Conservation (phyloP, 2,888 invertebrate species). For the Atethmia centrago region DNA sequence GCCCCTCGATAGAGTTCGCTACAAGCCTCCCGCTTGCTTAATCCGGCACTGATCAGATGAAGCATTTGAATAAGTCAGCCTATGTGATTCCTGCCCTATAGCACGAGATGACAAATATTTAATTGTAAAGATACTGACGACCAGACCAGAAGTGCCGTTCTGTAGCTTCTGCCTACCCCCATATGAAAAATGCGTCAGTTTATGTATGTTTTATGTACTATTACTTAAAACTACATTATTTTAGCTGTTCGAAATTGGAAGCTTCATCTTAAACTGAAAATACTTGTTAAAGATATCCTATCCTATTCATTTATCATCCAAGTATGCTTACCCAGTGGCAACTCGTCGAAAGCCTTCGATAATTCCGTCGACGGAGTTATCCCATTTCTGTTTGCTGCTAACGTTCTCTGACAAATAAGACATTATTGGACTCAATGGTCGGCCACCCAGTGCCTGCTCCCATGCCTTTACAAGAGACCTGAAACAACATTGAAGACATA, state of each 20-base stretch:
- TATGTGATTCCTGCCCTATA: background rate
- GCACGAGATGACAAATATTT: background rate
- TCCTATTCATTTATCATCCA: too few species aligned
- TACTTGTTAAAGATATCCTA: too few species aligned
- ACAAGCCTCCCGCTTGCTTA: too few species aligned
- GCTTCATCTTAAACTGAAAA: background rate
- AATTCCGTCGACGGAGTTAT: slow-evolving; percentile 88
- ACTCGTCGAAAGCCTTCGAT: slow-evolving; percentile 91
- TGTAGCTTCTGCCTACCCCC: too few species aligned
- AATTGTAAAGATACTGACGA: background rate
- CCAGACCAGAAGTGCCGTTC: too few species aligned
- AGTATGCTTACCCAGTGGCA: slow-evolving; percentile 89
- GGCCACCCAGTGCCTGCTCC: slow-evolving; percentile 91
- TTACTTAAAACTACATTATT: background rate
- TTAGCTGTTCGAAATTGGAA: background rate
- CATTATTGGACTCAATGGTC: slow-evolving; percentile 92
- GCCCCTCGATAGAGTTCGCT: too few species aligned
- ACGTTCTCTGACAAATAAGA: slow-evolving; percentile 77
- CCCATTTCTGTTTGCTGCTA: slow-evolving; percentile 72
- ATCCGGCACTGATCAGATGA: too few species aligned
- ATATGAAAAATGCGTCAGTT: too few species aligned
- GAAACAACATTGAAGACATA: slow-evolving; percentile 18
- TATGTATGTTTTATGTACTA: too few species aligned
- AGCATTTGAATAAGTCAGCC: background rate
- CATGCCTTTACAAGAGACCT: slow-evolving; percentile 95